These are phyloP conservation scores for Scomber scombrus DNA, from an alignment of 2,113 vertebrate species.

Conservation along the genomic window DNA sequence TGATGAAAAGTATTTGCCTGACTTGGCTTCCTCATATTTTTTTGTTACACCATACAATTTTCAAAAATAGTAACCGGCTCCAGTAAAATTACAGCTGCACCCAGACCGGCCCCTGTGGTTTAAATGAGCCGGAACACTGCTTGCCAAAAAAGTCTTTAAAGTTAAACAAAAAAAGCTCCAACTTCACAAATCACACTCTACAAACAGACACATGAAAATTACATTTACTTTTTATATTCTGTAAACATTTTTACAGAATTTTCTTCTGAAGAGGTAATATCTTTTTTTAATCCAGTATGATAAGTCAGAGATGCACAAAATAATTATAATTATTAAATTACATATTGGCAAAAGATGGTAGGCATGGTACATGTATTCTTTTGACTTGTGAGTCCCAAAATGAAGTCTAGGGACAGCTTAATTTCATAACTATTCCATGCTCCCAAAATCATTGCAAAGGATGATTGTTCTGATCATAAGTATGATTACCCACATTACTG, in stretches of 20 bases:
- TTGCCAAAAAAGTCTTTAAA: background rate
- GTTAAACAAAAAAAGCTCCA: background rate
- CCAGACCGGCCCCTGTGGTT: background rate
- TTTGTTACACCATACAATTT: no score
- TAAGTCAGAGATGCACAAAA: no score
- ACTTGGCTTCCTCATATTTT: no score
- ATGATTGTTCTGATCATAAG: slow-evolving; percentile 25
- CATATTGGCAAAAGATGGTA: no score
- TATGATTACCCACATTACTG: slow-evolving; percentile 12
- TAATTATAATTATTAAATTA: no score
- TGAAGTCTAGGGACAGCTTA: background rate
- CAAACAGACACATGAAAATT: no score
- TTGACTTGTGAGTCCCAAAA: background rate
- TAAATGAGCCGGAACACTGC: background rate
- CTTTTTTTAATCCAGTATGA: no score
- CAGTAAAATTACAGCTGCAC: background rate
- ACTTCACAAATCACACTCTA: background rate
- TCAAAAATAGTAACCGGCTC: no score
- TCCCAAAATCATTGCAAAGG: slow-evolving; percentile 9
- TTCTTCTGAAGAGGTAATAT: background rate
- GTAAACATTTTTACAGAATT: background rate
- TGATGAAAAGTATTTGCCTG: no score
- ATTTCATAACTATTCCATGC: background rate
- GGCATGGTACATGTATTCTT: no score
- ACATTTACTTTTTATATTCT: no score